These are phyloP conservation scores for Drosophila ustulata DNA, from an alignment of 2,888 invertebrate species.

Conservation along the genomic window DNA sequence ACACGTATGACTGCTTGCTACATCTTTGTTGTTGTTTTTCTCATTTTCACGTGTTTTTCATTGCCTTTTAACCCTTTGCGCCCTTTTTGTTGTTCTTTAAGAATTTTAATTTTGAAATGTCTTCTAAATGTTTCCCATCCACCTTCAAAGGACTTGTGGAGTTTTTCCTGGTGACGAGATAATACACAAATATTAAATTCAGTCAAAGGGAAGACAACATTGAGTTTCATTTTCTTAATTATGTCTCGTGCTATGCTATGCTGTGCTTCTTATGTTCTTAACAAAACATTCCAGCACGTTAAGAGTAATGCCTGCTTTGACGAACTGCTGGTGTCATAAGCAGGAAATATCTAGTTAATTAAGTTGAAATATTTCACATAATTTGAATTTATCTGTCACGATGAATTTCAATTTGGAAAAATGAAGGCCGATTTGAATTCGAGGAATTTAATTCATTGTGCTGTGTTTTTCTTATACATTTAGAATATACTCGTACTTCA, in stretches of 20 bases:
- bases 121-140: conserved; percentile 19
- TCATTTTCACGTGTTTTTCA: neutral
- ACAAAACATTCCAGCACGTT: conserved; percentile 2
- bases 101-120: conserved; percentile 54
- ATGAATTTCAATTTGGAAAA: neutral
- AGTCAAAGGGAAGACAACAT: conserved; percentile 21
- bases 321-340: conserved; percentile 8
- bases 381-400: neutral
- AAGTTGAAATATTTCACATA: neutral
- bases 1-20: conserved; percentile 13
- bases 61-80: neutral
- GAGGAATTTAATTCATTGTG: too few relatives aligned
- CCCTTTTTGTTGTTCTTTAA: conserved; percentile 1
- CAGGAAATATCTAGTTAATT: conserved; percentile 26
- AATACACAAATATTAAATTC: conserved; percentile 59
- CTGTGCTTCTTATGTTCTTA: neutral
- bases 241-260: conserved; percentile 11
- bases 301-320: conserved; percentile 1
- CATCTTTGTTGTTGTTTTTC: conserved; percentile 9
- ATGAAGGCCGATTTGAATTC: neutral
- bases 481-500: too few relatives aligned
- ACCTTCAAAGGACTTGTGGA: neutral
- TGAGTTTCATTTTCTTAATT: conserved; percentile 18
- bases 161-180: conserved; percentile 49
- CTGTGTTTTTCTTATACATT: too few relatives aligned